These are phyloP conservation scores for Pseudomyrmex pallidus DNA, from an alignment of 1,140 invertebrate species.

Conservation along the genomic window DNA sequence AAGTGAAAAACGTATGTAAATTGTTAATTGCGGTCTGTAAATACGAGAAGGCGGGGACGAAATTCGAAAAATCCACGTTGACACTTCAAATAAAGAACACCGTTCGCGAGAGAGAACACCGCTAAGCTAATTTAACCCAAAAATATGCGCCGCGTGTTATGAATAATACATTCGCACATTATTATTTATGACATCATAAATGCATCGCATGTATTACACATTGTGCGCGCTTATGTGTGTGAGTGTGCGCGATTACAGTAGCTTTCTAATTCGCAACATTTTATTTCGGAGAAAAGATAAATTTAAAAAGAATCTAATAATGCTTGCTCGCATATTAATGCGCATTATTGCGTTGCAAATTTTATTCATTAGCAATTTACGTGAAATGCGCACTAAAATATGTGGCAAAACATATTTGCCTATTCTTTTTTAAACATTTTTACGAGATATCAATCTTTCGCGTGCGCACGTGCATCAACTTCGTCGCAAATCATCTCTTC, in stretches of 20 bases:
- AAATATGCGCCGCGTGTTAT: constrained; percentile 16
- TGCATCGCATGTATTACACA: constrained; percentile 25
- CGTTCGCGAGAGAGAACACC: neutral
- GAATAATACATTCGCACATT: constrained; percentile 37
- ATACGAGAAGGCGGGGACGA: constrained; percentile 9
- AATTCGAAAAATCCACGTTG: constrained; percentile 35
- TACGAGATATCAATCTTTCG: neutral
- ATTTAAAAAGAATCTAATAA: neutral
- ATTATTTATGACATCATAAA: constrained; percentile 41
- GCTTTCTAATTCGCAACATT: neutral
- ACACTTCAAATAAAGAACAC: constrained; percentile 19
- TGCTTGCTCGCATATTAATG: too few relatives aligned
- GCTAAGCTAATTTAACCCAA: constrained; percentile 39
- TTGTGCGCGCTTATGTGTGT: neutral
- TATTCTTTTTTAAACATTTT: neutral
- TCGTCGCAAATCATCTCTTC: too few relatives aligned
- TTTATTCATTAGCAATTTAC: neutral
- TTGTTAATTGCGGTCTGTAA: constrained; percentile 30
- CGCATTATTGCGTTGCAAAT: constrained; percentile 1
- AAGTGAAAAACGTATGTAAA: constrained; percentile 18
- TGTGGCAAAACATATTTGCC: neutral
- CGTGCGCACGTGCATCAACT: neutral
- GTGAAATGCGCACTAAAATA: neutral
- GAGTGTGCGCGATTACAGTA: too few relatives aligned
- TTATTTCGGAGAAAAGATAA: neutral